These are phyloP conservation scores for Proteles cristata DNA, from an alignment of 2,113 vertebrate genomes.

Conservation along the genomic window DNA sequence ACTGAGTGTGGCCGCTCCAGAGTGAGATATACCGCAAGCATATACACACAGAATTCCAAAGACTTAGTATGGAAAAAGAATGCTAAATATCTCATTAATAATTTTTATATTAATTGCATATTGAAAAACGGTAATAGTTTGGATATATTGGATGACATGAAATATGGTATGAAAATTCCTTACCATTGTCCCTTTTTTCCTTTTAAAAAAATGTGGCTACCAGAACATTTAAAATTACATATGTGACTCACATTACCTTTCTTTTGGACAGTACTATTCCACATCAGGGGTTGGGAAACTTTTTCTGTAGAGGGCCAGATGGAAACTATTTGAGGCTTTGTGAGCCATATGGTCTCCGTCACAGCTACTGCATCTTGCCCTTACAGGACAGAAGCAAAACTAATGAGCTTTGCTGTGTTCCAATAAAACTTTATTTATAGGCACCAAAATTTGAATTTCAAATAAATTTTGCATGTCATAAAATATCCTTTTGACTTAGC, in stretches of 20 bases:
- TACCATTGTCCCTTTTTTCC: too few species aligned
- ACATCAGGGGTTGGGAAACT: not conserved
- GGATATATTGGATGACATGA: too few species aligned
- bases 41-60: not conserved
- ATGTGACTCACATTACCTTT: not conserved
- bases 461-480: not conserved
- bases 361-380: not conserved
- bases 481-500: not conserved
- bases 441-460: constrained; percentile 25
- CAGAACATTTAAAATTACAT: not conserved
- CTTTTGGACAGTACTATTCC: not conserved
- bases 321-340: not conserved
- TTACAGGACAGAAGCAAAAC: not conserved
- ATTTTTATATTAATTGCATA: too few species aligned
- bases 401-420: not conserved
- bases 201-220: not conserved
- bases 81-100: not conserved
- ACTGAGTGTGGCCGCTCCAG: not conserved
- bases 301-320: not conserved
- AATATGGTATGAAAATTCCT: too few species aligned
- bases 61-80: not conserved
- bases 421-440: constrained; percentile 46
- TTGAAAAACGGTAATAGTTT: too few species aligned
- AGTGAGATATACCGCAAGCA: not conserved
- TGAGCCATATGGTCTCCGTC: not conserved